These are phyloP conservation scores for Anthopleura xanthogrammica DNA, from an alignment of 92 coral and sea anemone species.

Conservation along the genomic window DNA sequence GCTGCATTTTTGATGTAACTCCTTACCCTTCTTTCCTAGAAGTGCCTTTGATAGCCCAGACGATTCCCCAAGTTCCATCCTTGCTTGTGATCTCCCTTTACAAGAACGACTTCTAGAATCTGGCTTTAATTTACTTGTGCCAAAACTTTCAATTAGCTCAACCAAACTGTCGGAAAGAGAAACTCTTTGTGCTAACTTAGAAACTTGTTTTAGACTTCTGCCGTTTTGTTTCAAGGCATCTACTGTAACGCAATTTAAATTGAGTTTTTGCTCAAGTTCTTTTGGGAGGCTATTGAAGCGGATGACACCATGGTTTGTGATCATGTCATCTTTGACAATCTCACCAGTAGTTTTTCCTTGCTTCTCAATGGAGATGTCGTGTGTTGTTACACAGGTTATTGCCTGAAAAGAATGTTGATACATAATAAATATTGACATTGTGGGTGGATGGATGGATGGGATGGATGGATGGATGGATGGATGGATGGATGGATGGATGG, in stretches of 20 bases:
- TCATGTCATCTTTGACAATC: slow-evolving; percentile 2
- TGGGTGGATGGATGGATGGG: too few species aligned
- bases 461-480: too few species aligned
- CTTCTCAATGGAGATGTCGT: slow-evolving; percentile 26
- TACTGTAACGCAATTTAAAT: neutral
- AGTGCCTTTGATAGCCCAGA: neutral
- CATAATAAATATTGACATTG: too few species aligned
- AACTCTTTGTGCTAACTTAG: neutral
- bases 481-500: too few species aligned
- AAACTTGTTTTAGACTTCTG: neutral
- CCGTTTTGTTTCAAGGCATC: neutral
- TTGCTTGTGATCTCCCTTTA: too few species aligned
- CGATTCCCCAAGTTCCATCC: neutral
- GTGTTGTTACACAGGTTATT: neutral
- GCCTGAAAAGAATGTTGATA: neutral
- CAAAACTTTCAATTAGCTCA: neutral
- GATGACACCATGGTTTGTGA: neutral
- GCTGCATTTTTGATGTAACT: neutral
- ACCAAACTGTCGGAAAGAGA: neutral
- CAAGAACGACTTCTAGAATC: neutral
- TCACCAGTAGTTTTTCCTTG: neutral
- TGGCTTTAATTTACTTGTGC: neutral
- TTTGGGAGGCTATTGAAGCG: neutral
- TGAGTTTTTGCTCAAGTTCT: neutral
- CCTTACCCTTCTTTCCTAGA: neutral